These are phyloP conservation scores for Sebastes nivosus DNA, from an alignment of 2,797 vertebrate species.

Conservation along the genomic window DNA sequence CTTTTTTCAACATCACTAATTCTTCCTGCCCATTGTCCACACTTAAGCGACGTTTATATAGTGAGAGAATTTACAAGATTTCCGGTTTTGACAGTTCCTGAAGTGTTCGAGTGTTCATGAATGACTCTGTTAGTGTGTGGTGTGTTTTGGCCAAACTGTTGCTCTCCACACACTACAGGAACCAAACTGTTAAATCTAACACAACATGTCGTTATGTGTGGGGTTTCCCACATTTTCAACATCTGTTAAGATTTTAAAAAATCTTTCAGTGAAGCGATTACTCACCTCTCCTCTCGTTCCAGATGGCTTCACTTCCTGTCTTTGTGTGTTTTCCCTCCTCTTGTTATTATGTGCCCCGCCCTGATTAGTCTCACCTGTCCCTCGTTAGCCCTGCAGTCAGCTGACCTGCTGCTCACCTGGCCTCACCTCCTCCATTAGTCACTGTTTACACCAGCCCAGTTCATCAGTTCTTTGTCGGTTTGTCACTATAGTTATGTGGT, in stretches of 20 bases:
- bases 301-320: not conserved
- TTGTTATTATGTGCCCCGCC: not conserved
- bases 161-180: no score
- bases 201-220: no score
- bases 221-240: no score
- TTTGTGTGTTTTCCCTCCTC: not conserved
- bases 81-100: no score
- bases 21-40: no score
- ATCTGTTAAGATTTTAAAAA: no score
- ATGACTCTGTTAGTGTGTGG: accelerated
- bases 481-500: accelerated
- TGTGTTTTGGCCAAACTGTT: no score
- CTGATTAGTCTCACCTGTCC: not conserved
- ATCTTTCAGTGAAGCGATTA: not conserved
- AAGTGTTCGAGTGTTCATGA: no score
- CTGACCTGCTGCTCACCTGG: not conserved
- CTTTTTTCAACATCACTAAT: no score
- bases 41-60: no score
- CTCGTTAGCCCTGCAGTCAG: not conserved
- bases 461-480: not conserved
- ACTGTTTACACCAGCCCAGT: not conserved
- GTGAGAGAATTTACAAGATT: no score
- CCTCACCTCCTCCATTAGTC: not conserved
- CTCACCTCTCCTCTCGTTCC: not conserved
- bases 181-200: no score